Conservation (phyloP, 2,113 vertebrate genomes). For the Noturus placidus region DNA sequence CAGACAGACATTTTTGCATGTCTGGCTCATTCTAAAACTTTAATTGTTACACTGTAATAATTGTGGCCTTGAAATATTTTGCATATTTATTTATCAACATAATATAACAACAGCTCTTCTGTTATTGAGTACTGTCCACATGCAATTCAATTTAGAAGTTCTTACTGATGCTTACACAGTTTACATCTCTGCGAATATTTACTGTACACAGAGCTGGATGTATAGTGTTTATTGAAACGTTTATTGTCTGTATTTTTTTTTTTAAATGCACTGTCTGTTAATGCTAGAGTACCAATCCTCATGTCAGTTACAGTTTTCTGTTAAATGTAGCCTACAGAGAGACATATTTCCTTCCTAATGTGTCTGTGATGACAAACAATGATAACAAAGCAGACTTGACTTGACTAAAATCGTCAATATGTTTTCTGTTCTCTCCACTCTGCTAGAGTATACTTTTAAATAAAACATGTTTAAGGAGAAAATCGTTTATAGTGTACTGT, state of each 20-base stretch:
- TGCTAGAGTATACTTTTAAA: background rate
- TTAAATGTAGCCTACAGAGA: background rate
- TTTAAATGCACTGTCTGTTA: background rate
- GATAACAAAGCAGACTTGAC: background rate
- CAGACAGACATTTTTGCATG: background rate
- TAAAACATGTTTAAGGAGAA: slow-evolving; percentile 19
- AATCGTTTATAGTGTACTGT: background rate
- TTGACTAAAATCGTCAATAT: background rate
- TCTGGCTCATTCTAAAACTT: background rate
- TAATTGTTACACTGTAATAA: background rate
- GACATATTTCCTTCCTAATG: background rate
- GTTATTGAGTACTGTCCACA: background rate
- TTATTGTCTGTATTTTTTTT: background rate
- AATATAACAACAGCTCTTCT: background rate
- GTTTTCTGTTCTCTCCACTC: background rate
- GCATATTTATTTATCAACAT: background rate
- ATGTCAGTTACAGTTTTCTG: background rate
- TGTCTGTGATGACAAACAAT: background rate
- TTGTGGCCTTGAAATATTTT: background rate
- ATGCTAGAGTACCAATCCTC: background rate
- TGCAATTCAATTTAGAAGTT: background rate
- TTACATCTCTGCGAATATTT: background rate
- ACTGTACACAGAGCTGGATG: background rate
- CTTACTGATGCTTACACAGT: background rate
- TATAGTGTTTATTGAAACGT: background rate